A percentile compares a stretch with the other conserved stretches of the same genome.
These are phyloP conservation scores for Tetramorium simillimum DNA, from an alignment of 1,140 invertebrate species.

Conservation along the genomic window DNA sequence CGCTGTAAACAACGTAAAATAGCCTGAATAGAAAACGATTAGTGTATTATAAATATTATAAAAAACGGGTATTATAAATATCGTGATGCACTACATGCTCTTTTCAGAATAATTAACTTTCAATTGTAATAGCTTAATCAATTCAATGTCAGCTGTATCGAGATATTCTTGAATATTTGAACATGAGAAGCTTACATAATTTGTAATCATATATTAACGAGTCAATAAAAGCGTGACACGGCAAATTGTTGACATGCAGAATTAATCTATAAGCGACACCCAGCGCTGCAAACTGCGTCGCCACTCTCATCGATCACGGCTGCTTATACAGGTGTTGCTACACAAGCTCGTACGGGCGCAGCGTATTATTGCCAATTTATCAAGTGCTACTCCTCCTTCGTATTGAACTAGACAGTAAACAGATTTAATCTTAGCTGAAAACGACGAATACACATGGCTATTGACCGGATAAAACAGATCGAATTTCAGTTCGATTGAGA, in stretches of 20 bases:
- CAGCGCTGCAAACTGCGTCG: slow-evolving; percentile 28
- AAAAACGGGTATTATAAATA: slow-evolving; percentile 24
- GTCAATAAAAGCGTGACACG: slow-evolving; percentile 38
- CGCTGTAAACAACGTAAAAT: background rate
- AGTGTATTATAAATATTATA: slow-evolving; percentile 29
- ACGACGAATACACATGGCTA: background rate
- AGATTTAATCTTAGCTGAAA: slow-evolving; percentile 37
- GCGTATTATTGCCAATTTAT: slow-evolving; percentile 53
- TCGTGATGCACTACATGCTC: background rate
- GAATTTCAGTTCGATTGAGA: slow-evolving; percentile 6
- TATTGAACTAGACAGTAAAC: slow-evolving; percentile 17
- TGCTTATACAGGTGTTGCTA: slow-evolving; percentile 38
- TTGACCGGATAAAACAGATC: slow-evolving; percentile 2
- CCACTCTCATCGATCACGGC: slow-evolving; percentile 38
- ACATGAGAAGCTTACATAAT: background rate
- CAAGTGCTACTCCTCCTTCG: slow-evolving; percentile 10
- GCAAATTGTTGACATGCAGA: slow-evolving; percentile 43
- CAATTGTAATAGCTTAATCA: background rate
- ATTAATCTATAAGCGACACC: slow-evolving; percentile 45
- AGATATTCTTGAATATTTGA: slow-evolving; percentile 30
- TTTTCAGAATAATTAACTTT: slow-evolving; percentile 28
- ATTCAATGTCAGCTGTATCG: background rate
- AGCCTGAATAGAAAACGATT: background rate
- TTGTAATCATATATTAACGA: slow-evolving; percentile 36
- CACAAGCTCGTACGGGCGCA: background rate